Evolutionary conservation across 2,888 invertebrate genomes (phyloP).

Genomic region (Physocephala rufipes): DNA sequence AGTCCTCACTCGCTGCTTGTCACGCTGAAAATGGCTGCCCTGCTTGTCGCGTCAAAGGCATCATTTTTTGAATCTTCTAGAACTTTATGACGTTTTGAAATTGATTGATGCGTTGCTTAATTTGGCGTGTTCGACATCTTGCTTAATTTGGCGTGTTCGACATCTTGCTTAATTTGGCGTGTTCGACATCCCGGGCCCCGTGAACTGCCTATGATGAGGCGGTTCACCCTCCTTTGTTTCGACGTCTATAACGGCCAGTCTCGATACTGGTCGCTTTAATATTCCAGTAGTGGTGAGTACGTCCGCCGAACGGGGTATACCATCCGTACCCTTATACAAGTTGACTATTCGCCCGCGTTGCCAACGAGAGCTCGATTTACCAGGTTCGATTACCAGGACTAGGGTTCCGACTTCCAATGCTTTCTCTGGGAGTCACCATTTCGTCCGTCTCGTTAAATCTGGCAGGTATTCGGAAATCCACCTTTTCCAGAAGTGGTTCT

Average conservation of each 20-base stretch:
- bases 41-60: too few relatives aligned
- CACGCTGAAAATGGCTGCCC: too few relatives aligned
- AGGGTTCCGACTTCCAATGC: conserved; percentile 22
- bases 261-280: conserved; percentile 20
- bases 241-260: conserved; percentile 27
- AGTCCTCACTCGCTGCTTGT: too few relatives aligned
- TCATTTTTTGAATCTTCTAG: too few relatives aligned
- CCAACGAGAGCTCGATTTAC: conserved; percentile 23
- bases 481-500: too few relatives aligned
- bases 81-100: background rate
- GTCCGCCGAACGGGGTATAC: conserved; percentile 18
- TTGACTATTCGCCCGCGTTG: conserved; percentile 23
- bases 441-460: conserved; percentile 29
- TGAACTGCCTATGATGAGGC: conserved; percentile 28
- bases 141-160: background rate
- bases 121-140: background rate
- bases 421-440: conserved; percentile 33
- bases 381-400: conserved; percentile 28
- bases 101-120: background rate
- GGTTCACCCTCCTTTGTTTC: background rate
- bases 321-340: conserved; percentile 27
- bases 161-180: background rate
- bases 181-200: conserved; percentile 32
- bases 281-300: conserved; percentile 19
- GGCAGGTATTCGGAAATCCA: too few relatives aligned